A percentile compares a stretch with the other conserved stretches of the same genome.
These are phyloP conservation scores for Clivina fossor DNA, from an alignment of 2,888 invertebrate species.

Conservation along the genomic window DNA sequence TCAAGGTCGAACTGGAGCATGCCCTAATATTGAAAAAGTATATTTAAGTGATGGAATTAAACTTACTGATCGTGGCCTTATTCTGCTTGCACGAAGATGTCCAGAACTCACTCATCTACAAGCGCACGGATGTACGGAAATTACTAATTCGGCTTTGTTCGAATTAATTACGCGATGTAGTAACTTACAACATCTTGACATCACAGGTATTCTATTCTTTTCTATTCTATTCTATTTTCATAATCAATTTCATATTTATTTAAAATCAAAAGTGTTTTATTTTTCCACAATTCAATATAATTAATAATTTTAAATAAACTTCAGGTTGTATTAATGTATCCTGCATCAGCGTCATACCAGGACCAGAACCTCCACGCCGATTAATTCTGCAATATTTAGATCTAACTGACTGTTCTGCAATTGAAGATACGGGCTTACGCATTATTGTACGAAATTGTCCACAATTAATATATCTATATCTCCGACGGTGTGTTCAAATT, in stretches of 20 bases:
- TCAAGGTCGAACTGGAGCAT: constrained; percentile 66
- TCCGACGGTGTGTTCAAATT: constrained; percentile 84
- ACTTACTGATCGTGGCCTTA: constrained; percentile 76
- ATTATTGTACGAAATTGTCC: constrained; percentile 85
- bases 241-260: neutral
- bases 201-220: constrained; percentile 82
- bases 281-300: neutral
- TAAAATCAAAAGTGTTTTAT: neutral
- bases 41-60: constrained; percentile 68
- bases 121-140: constrained; percentile 70
- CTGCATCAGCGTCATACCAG: constrained; percentile 71
- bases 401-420: constrained; percentile 82
- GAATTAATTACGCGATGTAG: constrained; percentile 78
- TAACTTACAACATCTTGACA: constrained; percentile 81
- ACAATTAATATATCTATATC: constrained; percentile 81
- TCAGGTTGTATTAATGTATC: constrained; percentile 76
- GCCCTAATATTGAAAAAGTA: constrained; percentile 67
- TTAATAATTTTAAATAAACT: constrained; percentile 34
- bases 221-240: constrained; percentile 4
- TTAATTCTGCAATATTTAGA: constrained; percentile 85
- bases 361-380: constrained; percentile 64
- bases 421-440: constrained; percentile 83
- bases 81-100: constrained; percentile 74
- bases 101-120: constrained; percentile 81
- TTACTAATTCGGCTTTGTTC: constrained; percentile 76